A percentile compares a stretch with the other conserved stretches of the same genome.
phyloP scores from a whole-genome alignment of 2,888 invertebrate species.

The Pherbina coryleti region DNA sequence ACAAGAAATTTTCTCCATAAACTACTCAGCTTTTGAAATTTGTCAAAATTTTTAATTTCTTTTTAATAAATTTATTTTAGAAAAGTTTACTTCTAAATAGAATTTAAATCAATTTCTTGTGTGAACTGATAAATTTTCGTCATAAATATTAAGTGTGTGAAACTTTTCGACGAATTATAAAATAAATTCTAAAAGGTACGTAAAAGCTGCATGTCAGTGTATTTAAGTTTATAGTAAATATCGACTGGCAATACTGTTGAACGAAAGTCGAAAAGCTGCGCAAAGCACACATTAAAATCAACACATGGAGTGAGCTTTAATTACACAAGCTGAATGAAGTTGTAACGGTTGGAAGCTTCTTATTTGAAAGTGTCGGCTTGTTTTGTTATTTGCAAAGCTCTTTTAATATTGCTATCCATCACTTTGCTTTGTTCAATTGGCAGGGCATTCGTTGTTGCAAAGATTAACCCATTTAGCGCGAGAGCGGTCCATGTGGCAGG shows the following conservation, averaged over 20 bases:
- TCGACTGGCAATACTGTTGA: background rate
- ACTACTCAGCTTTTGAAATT: slow-evolving; percentile 1
- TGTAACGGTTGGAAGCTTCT: background rate
- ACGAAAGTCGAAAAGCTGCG: background rate
- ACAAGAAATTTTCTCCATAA: background rate
- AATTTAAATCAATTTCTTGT: background rate
- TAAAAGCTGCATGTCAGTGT: too few relatives aligned
- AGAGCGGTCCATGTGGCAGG: too few relatives aligned
- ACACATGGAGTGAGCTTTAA: too few relatives aligned
- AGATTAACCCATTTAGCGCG: too few relatives aligned
- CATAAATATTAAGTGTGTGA: background rate
- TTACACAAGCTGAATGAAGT: background rate
- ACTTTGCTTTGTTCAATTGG: too few relatives aligned
- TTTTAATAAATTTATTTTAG: background rate
- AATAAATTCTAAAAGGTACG: slow-evolving; percentile 10
- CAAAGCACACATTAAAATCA: too few relatives aligned
- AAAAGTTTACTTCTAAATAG: background rate
- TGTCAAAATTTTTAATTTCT: background rate
- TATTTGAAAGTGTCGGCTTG: background rate
- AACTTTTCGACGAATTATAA: background rate
- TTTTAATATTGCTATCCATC: too few relatives aligned
- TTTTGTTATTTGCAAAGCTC: background rate
- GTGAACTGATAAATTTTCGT: background rate
- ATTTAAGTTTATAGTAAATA: background rate
- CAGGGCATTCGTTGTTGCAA: too few relatives aligned